Conservation (phyloP, 30 jellyfish, hydroid and myxozoan genomes). For the Nemopilema nomurai region DNA sequence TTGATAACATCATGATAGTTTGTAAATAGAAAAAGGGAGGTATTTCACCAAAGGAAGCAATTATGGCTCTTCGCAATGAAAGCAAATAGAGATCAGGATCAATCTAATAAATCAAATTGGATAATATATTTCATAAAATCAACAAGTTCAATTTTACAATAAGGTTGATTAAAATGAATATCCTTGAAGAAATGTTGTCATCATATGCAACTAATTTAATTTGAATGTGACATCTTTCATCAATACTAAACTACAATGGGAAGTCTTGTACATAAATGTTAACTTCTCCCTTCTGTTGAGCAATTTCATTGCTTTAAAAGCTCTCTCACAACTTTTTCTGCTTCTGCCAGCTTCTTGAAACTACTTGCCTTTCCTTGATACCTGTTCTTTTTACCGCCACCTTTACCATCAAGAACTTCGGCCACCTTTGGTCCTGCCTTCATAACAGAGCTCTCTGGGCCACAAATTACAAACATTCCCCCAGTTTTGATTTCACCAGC, state of each 20-base stretch:
- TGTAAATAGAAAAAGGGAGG: too few species aligned
- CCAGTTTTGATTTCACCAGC: conserved; percentile 82
- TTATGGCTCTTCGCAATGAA: too few species aligned
- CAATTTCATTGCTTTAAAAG: neutral
- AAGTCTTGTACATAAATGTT: neutral
- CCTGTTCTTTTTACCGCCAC: conserved; percentile 90
- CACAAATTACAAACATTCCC: conserved; percentile 79
- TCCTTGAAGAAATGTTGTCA: too few species aligned
- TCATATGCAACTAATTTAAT: too few species aligned
- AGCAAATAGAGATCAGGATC: too few species aligned
- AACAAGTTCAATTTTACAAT: too few species aligned
- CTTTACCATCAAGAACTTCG: conserved; percentile 78
- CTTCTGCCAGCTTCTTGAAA: conserved; percentile 60
- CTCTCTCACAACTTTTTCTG: conserved; percentile 33
- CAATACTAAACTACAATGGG: neutral
- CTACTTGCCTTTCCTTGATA: conserved; percentile 87
- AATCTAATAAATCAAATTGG: too few species aligned
- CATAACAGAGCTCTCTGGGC: conserved; percentile 70
- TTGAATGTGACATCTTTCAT: neutral
- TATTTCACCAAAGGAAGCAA: too few species aligned
- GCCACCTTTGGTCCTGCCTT: conserved; percentile 56
- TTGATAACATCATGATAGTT: too few species aligned
- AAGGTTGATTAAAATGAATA: too few species aligned
- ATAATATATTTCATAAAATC: too few species aligned
- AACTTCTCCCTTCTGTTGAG: neutral